Base-by-base conservation (phyloP, 2,113 vertebrate genomes). In the Sinocyclocheilus anophthalmus region DNA sequence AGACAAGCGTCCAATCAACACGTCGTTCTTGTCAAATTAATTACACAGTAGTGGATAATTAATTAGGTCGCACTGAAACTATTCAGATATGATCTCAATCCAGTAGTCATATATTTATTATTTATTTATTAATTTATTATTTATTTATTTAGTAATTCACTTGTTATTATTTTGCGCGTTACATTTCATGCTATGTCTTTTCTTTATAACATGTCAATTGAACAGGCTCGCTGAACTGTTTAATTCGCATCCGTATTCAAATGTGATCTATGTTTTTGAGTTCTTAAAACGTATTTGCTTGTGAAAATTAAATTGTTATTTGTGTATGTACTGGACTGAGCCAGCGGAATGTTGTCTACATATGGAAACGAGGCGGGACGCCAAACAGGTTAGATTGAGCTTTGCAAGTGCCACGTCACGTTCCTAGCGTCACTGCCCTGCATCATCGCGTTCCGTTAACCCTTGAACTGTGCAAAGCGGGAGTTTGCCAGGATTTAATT, bases 391-490 rank as follows among this genome's bases (percentile, higher is more conserved):
- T 89, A 70, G 89, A 79, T 89, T 90, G 89, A 84, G 22, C 42
- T 48, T 1, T 18, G 14, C 18, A 84, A 14, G 10, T 72, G 89
- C 89, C 89, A 90, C 89, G 88, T 89, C 86, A 90, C 67, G 57
- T 9, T 48, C 16, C 37, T 11, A 59, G 24, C 81, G 57, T 86
- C 81, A 83, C 37, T 61, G 55, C 13, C 33, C 39, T 65, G 78
- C 78, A 0, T 65, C 78, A 26, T 45, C 37, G 14, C 37, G 61
- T 65, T 81, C 59, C n/a, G n/a, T 65, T 45, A 48, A 65, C 59
- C 37, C n/a, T 59, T 79, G 30, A 57, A 13, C 53, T 37, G 53
- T 12, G 53, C 37, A 22, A 1, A 39, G 18, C 2, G 69, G 37
- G 69, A 39, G 9, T 42, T 20, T 53, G 30, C 18, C 30, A 57